Conservation (phyloP, 2,888 invertebrate species). For the Pachycephus smyrnensis region DNA sequence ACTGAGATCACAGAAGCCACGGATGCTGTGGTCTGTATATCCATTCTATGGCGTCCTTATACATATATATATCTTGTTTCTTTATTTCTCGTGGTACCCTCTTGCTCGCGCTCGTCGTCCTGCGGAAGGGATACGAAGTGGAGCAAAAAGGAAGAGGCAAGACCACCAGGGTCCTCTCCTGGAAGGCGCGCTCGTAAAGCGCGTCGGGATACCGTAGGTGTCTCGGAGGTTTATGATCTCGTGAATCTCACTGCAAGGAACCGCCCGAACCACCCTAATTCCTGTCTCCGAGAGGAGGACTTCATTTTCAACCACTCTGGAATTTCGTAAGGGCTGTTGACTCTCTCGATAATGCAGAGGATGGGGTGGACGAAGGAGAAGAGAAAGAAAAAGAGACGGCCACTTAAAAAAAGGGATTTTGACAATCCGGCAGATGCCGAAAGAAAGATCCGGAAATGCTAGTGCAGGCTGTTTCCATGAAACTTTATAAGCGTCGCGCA, state of each 20-base stretch:
- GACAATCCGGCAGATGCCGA: background rate
- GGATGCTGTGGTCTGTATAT: constrained; percentile 5
- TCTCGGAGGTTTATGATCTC: constrained; percentile 11
- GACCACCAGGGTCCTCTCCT: background rate
- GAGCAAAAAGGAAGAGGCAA: background rate
- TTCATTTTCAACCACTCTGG: background rate
- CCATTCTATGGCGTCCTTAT: background rate
- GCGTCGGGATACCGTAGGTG: background rate
- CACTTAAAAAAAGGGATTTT: background rate
- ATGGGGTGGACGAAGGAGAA: background rate
- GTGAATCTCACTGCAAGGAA: constrained; percentile 10
- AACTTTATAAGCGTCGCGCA: background rate
- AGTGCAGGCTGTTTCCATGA: background rate
- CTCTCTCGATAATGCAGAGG: background rate
- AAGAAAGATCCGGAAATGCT: too few relatives aligned
- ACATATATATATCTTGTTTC: background rate
- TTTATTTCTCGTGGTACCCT: background rate
- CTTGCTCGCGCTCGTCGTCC: background rate
- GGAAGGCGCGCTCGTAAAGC: constrained; percentile 8
- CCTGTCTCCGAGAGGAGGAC: background rate
- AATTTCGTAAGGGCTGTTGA: background rate
- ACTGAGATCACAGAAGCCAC: constrained; percentile 47
- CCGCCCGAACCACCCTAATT: background rate
- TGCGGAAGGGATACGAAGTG: background rate
- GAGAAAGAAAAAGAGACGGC: background rate